Evolutionary conservation across 2,888 invertebrate genomes (phyloP), one percentile per base, ranked within the genome.

Genomic region (Taenaris catops): DNA sequence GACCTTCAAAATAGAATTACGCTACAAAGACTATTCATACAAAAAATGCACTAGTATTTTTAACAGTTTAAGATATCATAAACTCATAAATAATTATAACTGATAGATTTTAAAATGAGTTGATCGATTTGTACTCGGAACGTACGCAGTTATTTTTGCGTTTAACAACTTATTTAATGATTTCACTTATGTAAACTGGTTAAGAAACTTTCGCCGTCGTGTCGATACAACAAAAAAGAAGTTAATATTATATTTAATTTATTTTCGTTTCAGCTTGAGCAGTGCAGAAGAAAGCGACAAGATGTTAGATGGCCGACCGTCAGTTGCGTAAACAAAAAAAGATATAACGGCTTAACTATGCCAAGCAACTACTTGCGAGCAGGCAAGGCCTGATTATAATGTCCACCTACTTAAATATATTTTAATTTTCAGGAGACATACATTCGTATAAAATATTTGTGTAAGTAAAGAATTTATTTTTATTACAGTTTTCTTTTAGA

Each of bases 261-360:
- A 3, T 56, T 57, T 58, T 51, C 35, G 50, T 86, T 84, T 34
- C 75, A 90, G 90, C 61, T 66, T 89, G 55, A 91, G 91, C 80
- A 90, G 90, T 59, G 90, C 90, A 33, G 93, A 93, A 66, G 93
- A 93, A 65, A 91, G 91, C 51, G 93, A 93, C 66, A 90, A 92
- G 51, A 93, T 93, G 92, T 79, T 93, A 50, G 93, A 93, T 62
- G 90, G 91, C 14, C 91, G 93, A 63, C 93, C 93, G 32, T 92
- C 93, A 9, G 83, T 92, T 46, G 92, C 92, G 68, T 86, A 84
- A 76, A 48, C 14, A 24, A 11, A 20, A 12, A 20, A 5, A 10
- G n/a, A n/a, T n/a, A n/a, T n/a, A n/a, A n/a, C n/a, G n/a, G n/a
- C n/a, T n/a, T n/a, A n/a, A n/a, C n/a, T n/a, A n/a, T n/a, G n/a